These are phyloP conservation scores for Notarius quadriscutis DNA, from an alignment of 2,113 vertebrate genomes.

Conservation along the genomic window DNA sequence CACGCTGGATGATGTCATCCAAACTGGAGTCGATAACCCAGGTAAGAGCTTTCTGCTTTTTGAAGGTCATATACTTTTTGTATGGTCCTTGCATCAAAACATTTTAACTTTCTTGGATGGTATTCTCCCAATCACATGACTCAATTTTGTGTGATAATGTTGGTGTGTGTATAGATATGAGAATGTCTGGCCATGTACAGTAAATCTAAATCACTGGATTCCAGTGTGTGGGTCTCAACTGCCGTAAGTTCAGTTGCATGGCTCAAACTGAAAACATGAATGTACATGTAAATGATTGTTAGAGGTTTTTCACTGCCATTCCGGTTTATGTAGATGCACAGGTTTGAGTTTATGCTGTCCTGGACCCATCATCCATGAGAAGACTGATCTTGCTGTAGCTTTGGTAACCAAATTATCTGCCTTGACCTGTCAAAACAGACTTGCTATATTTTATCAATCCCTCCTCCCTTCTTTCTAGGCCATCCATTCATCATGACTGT, in stretches of 20 bases:
- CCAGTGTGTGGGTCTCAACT: neutral
- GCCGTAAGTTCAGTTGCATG: neutral
- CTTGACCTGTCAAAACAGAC: neutral
- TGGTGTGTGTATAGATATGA: neutral
- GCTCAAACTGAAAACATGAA: neutral
- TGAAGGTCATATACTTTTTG: neutral
- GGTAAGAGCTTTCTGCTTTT: conserved; percentile 69
- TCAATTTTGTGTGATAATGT: neutral
- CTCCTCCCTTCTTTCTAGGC: conserved; percentile 65
- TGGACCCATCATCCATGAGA: no score
- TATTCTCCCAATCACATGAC: neutral
- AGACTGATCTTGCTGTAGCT: neutral
- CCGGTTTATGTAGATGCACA: neutral
- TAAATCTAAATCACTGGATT: neutral
- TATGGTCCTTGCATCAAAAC: neutral
- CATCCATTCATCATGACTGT: conserved; percentile 96
- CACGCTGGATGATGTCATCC: conserved; percentile 88
- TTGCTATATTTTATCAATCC: neutral
- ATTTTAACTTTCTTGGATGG: neutral
- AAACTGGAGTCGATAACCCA: conserved; percentile 95
- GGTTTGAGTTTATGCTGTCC: no score
- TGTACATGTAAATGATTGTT: neutral
- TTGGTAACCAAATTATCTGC: neutral
- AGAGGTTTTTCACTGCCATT: neutral
- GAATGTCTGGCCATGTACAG: neutral